Conservation (phyloP, 2,888 invertebrate genomes). For the Escarpia spicata region DNA sequence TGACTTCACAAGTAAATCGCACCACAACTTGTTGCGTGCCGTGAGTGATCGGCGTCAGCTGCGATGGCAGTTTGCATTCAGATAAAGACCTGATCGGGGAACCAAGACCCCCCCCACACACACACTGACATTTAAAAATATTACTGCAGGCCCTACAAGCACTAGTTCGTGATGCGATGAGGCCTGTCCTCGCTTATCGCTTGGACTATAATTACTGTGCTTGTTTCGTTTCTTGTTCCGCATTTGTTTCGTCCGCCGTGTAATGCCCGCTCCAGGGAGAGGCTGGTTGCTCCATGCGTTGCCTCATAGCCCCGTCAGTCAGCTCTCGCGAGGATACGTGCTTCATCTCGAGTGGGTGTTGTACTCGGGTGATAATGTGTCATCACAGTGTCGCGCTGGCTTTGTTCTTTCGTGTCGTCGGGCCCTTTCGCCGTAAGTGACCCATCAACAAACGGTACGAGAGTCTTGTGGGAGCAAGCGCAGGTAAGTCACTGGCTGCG, state of each 20-base stretch:
- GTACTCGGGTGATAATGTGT: neutral
- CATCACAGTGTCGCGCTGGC: neutral
- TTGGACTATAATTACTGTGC: neutral
- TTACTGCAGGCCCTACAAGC: neutral
- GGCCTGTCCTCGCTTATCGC: neutral
- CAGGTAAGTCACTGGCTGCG: neutral
- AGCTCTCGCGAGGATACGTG: neutral
- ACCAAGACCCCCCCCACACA: neutral
- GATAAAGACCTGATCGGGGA: neutral
- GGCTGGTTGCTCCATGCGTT: neutral
- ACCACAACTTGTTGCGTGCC: neutral
- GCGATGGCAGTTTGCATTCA: neutral
- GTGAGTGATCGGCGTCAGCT: neutral
- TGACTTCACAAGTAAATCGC: neutral
- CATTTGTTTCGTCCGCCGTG: neutral
- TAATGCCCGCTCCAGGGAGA: neutral
- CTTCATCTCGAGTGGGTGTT: neutral
- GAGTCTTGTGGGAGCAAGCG: neutral
- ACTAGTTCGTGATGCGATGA: neutral
- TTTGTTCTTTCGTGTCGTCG: neutral
- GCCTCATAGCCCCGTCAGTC: neutral
- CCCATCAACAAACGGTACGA: neutral
- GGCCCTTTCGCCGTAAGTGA: neutral
- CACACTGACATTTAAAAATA: neutral
- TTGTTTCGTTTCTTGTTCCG: neutral